A percentile compares a stretch with the other conserved stretches of the same genome.
Conservation (phyloP, 2,797 vertebrate genomes). For the Pseudochirops corinnae region DNA sequence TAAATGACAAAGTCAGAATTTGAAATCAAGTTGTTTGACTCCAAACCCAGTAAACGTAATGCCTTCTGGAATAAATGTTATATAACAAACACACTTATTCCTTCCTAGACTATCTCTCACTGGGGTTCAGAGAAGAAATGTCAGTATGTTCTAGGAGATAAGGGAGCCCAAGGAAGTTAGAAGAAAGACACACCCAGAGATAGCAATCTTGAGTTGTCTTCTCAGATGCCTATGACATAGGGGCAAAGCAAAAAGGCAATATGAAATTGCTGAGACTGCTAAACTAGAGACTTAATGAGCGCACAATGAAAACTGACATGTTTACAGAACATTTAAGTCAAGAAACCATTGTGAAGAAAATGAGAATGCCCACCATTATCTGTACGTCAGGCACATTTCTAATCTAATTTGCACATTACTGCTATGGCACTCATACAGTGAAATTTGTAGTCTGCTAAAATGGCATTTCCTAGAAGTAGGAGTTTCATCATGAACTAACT, state of each 20-base stretch:
- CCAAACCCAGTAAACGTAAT: background rate
- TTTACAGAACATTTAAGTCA: background rate
- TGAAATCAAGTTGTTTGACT: background rate
- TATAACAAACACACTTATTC: background rate
- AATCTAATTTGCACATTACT: background rate
- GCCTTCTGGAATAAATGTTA: background rate
- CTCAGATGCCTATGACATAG: background rate
- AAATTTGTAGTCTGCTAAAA: background rate
- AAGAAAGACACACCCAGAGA: background rate
- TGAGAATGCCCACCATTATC: background rate
- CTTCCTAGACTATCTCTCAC: background rate
- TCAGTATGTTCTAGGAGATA: background rate
- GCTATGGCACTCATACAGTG: background rate
- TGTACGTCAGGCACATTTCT: background rate
- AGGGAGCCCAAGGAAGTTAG: background rate
- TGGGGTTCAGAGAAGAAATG: background rate
- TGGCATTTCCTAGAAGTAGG: background rate
- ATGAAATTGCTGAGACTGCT: background rate
- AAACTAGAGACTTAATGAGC: background rate
- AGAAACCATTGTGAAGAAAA: background rate
- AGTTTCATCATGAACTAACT: background rate
- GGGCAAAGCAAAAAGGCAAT: background rate
- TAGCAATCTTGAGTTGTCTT: background rate
- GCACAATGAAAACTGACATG: background rate
- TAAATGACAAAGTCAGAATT: background rate